Conservation (phyloP, 2,797 vertebrate genomes). For the Emys orbicularis region DNA sequence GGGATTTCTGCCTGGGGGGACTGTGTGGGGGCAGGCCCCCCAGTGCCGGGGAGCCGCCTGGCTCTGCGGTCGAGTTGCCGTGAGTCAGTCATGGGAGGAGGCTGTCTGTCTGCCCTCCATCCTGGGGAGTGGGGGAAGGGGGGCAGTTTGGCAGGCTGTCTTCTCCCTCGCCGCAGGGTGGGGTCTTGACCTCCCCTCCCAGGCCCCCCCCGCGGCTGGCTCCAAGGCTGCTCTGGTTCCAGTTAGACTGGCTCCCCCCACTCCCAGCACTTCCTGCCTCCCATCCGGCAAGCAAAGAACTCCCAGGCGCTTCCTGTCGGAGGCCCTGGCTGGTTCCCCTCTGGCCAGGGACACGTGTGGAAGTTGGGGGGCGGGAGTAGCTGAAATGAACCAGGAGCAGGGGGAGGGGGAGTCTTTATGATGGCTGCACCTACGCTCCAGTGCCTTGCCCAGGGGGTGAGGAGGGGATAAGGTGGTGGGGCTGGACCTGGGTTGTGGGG, state of each 20-base stretch:
- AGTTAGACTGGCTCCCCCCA: neutral
- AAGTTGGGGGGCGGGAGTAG: neutral
- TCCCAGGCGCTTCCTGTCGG: accelerated
- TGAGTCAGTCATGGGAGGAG: neutral
- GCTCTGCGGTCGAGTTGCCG: neutral
- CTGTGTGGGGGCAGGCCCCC: neutral
- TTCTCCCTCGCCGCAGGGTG: neutral
- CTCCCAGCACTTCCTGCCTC: neutral
- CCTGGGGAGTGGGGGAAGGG: neutral
- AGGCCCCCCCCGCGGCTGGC: neutral
- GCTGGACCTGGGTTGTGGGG: neutral
- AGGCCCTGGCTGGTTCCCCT: accelerated
- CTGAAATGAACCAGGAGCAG: neutral
- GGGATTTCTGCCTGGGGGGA: neutral
- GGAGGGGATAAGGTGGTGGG: neutral
- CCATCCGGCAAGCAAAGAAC: neutral
- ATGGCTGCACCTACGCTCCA: neutral
- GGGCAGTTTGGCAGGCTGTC: neutral
- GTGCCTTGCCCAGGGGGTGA: neutral
- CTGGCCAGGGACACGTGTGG: neutral
- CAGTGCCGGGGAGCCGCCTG: neutral
- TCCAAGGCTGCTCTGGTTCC: conserved; percentile 38
- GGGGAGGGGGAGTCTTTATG: neutral
- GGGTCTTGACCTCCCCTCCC: neutral
- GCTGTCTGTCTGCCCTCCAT: neutral